Percentiles rank a stretch among this genome's conserved stretches.
phyloP scores from a whole-genome alignment of 2,113 vertebrate species.

The Amblyornis subalaris region DNA sequence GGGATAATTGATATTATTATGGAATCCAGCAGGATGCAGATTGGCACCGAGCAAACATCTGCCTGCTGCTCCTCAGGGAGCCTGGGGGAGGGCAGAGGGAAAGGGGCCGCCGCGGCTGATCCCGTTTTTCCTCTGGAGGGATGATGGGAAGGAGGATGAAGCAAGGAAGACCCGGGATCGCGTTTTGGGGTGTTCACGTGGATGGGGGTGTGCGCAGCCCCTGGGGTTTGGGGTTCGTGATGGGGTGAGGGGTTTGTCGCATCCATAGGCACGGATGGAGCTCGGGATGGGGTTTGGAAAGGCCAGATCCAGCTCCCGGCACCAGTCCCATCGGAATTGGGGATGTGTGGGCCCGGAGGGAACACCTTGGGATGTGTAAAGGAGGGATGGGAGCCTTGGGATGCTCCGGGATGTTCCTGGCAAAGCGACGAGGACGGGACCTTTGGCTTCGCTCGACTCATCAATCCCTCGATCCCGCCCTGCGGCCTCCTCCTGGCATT shows the following conservation, averaged over 20 bases:
- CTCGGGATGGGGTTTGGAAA: fast-evolving
- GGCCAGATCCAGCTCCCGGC: neutral
- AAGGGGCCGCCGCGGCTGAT: fast-evolving
- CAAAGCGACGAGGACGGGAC: fast-evolving
- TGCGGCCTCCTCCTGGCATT: neutral
- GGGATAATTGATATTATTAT: conserved; percentile 7
- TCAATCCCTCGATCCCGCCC: neutral
- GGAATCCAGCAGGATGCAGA: conserved; percentile 18
- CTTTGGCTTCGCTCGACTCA: neutral
- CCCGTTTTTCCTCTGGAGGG: fast-evolving
- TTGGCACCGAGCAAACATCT: conserved; percentile 40
- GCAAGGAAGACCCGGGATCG: fast-evolving
- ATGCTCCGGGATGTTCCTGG: neutral
- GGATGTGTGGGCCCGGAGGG: neutral
- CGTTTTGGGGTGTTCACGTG: fast-evolving
- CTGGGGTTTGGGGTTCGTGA: neutral
- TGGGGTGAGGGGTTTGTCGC: fast-evolving
- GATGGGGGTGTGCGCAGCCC: fast-evolving
- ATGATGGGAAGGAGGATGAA: neutral
- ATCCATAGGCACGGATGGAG: fast-evolving
- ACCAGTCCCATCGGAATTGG: fast-evolving
- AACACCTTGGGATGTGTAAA: neutral
- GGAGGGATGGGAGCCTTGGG: neutral
- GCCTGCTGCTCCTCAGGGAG: neutral
- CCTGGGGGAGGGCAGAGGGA: neutral